Conservation (phyloP, 1,140 invertebrate genomes). For the Brachionus calyciflorus region DNA sequence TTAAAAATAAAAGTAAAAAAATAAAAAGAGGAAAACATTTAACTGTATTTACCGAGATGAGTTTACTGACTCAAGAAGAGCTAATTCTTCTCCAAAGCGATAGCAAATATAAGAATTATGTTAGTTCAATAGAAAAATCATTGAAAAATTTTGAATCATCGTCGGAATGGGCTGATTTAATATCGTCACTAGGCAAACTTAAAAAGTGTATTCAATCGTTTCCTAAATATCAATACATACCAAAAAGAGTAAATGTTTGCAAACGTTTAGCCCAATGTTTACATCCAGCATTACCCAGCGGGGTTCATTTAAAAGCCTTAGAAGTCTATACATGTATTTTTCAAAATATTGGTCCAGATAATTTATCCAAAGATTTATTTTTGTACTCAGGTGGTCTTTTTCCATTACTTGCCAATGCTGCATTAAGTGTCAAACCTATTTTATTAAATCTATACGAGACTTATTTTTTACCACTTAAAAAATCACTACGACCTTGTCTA, state of each 20-base stretch:
- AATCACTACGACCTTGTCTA: conserved; percentile 75
- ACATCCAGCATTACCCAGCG: conserved; percentile 83
- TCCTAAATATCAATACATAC: conserved; percentile 80
- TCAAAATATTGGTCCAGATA: conserved; percentile 78
- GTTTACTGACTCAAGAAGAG: conserved; percentile 24
- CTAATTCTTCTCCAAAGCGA: conserved; percentile 26
- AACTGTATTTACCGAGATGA: conserved; percentile 12
- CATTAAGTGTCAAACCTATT: conserved; percentile 76
- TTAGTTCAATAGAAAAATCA: conserved; percentile 79
- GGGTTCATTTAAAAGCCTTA: conserved; percentile 84
- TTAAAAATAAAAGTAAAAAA: neutral
- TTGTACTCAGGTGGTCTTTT: conserved; percentile 82
- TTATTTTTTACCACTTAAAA: conserved; percentile 81
- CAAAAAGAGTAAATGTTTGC: conserved; percentile 81
- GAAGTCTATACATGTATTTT: conserved; percentile 92
- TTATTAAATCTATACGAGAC: conserved; percentile 84
- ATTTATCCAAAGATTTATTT: conserved; percentile 78
- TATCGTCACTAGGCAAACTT: conserved; percentile 83
- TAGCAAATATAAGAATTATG: conserved; percentile 72
- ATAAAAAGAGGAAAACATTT: neutral
- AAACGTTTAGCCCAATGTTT: conserved; percentile 91
- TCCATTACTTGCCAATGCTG: conserved; percentile 80
- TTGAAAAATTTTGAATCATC: conserved; percentile 88
- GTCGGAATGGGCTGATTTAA: conserved; percentile 91
- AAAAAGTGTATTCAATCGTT: conserved; percentile 70